These are phyloP conservation scores for Zalophus californianus DNA, from an alignment of 2,797 vertebrate species.

Conservation along the genomic window DNA sequence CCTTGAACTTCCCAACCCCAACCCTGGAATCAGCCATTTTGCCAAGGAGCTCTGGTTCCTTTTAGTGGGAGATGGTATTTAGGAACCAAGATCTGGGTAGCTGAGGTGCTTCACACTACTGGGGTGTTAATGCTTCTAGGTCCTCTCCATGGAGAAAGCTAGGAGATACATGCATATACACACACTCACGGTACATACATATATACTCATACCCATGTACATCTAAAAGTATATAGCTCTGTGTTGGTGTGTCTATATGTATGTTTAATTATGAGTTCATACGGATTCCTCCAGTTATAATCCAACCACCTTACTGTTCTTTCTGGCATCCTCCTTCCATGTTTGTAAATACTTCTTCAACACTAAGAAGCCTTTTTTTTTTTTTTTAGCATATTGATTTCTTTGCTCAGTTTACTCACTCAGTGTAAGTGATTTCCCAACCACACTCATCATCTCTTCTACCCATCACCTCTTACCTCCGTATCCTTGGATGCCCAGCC, in stretches of 20 bases:
- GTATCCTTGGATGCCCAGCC: not conserved
- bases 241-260: not conserved
- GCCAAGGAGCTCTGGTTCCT: not conserved
- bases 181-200: not conserved
- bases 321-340: not conserved
- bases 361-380: slow-evolving; percentile 15
- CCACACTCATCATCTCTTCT: not conserved
- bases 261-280: not conserved
- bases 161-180: not conserved
- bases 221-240: not conserved
- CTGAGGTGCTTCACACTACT: not conserved
- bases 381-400: not conserved
- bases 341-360: not conserved
- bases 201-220: not conserved
- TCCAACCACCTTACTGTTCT: not conserved
- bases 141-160: not conserved
- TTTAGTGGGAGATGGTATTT: not conserved
- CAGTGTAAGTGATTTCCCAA: not conserved
- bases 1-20: not conserved
- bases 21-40: not conserved
- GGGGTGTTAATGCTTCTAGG: not conserved
- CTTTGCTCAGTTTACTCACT: not conserved
- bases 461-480: not conserved
- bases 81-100: not conserved
- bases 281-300: not conserved